Percentiles rank a stretch among this genome's conserved stretches.
Evolutionary conservation across 2,888 invertebrate species (phyloP).

Genomic region (Amblyteles armatorius): DNA sequence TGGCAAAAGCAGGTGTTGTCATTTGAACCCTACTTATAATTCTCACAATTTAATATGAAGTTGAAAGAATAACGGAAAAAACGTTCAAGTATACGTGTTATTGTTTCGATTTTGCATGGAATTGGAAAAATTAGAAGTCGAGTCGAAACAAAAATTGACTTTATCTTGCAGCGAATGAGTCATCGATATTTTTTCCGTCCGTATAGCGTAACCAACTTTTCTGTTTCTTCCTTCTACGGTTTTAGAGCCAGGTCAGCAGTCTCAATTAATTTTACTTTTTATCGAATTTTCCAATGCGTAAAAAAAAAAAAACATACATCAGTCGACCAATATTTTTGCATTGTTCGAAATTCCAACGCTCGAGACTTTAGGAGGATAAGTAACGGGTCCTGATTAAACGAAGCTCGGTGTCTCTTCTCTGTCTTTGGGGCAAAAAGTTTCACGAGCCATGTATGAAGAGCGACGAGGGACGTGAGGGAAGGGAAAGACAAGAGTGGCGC

Average conservation of each 20-base stretch:
- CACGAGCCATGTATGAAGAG: constrained; percentile 58
- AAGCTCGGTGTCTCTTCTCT: constrained; percentile 63
- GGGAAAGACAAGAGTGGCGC: constrained; percentile 52
- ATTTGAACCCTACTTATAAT: too few relatives aligned
- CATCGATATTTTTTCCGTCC: too few relatives aligned
- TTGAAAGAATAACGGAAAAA: too few relatives aligned
- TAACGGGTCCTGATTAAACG: constrained; percentile 76
- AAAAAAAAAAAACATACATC: not conserved
- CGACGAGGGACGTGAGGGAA: constrained; percentile 45
- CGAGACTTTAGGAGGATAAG: constrained; percentile 53
- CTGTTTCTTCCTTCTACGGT: not conserved
- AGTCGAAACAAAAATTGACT: too few relatives aligned
- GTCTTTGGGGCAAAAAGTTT: constrained; percentile 58
- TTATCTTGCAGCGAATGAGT: too few relatives aligned
- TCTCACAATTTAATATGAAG: too few relatives aligned
- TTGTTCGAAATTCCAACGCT: constrained; percentile 13
- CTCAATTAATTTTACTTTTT: not conserved
- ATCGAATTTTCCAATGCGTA: not conserved
- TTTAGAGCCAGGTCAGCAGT: too few relatives aligned
- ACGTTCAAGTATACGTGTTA: too few relatives aligned
- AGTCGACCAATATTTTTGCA: not conserved
- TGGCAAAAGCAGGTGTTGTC: too few relatives aligned
- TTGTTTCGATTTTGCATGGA: too few relatives aligned
- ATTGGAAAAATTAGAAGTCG: too few relatives aligned
- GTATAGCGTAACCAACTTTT: not conserved